A percentile compares a stretch with the other conserved stretches of the same genome.
Evolutionary conservation across 1,140 invertebrate genomes (phyloP).

Genomic region (Drosophila gunungcola): DNA sequence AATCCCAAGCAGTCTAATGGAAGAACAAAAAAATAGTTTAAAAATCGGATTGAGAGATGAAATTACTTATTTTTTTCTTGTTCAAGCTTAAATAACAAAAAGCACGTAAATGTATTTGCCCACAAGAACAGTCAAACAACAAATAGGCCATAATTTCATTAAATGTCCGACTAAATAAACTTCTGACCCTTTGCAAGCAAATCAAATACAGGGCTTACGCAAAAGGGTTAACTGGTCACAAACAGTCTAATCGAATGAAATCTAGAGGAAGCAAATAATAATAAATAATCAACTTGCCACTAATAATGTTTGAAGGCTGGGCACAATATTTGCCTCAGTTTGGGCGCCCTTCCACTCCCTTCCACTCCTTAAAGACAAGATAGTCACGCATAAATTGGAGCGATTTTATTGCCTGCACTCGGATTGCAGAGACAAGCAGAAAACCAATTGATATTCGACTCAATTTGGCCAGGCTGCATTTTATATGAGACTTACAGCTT

Average conservation of each 20-base stretch:
- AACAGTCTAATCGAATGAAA: conserved; percentile 41
- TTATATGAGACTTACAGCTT: conserved; percentile 36
- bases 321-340: conserved; percentile 15
- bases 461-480: conserved; percentile 44
- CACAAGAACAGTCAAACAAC: not conserved
- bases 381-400: conserved; percentile 31
- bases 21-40: not conserved
- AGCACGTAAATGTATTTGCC: not conserved
- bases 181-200: conserved; percentile 20
- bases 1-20: conserved; percentile 1
- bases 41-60: not conserved
- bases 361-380: not conserved
- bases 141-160: conserved; percentile 19
- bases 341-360: not conserved
- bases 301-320: conserved; percentile 33
- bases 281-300: conserved; percentile 28
- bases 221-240: conserved; percentile 19
- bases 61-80: too few relatives aligned
- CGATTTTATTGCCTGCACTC: conserved; percentile 52
- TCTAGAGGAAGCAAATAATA: conserved; percentile 28
- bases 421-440: conserved; percentile 47
- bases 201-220: conserved; percentile 11
- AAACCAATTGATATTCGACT: conserved; percentile 31
- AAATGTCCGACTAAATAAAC: conserved; percentile 15
- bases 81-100: not conserved